Conservation (phyloP, 2,888 invertebrate genomes). For the Zhengitettix transpicula region DNA sequence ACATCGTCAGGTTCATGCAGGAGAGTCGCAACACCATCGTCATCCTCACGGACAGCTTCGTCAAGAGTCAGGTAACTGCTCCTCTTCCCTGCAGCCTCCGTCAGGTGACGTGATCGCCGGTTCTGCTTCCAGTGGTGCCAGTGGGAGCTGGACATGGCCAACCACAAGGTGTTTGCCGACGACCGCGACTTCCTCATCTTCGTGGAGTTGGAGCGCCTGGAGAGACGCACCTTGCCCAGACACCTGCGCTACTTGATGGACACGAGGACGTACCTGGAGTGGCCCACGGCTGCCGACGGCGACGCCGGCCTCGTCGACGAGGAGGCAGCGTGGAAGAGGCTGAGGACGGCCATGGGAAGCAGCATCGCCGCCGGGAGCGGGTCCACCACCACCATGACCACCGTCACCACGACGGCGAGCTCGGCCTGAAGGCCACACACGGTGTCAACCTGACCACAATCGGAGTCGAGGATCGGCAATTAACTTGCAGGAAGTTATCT, state of each 20-base stretch:
- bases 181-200: conserved; percentile 6
- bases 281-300: background rate
- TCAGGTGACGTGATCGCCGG: background rate
- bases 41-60: conserved; percentile 15
- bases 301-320: background rate
- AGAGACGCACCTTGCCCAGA: conserved; percentile 13
- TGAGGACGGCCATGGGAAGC: background rate
- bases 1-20: conserved; percentile 15
- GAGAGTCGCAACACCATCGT: conserved; percentile 15
- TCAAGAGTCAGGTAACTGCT: conserved; percentile 10
- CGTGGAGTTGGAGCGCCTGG: conserved; percentile 5
- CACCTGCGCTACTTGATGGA: conserved; percentile 24
- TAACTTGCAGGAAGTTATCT: no score
- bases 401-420: no score
- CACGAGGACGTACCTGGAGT: conserved; percentile 15
- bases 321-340: background rate
- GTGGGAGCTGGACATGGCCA: conserved; percentile 7
- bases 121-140: conserved; percentile 4
- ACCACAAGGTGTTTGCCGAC: conserved; percentile 9
- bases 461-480: no score
- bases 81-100: no score
- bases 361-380: no score
- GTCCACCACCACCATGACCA: no score
- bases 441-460: no score
- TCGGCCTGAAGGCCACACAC: no score